phyloP scores from a whole-genome alignment of 2,888 invertebrate genomes.

The Hololepta plana region DNA sequence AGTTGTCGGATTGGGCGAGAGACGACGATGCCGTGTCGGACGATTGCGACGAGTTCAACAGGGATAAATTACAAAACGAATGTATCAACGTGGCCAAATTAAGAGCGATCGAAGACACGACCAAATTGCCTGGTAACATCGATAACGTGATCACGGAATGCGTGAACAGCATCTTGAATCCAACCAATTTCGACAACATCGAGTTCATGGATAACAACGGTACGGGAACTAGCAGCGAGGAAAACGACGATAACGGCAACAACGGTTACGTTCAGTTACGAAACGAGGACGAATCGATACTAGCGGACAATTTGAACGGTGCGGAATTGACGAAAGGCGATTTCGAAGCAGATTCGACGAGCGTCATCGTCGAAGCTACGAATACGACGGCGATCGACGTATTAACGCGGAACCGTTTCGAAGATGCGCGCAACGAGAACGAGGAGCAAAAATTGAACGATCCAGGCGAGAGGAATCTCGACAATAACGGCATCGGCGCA shows the following conservation, averaged over 20 bases:
- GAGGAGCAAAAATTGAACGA: too few species aligned
- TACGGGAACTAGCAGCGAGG: slow-evolving; percentile 52
- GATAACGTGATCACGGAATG: slow-evolving; percentile 17
- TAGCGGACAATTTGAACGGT: too few species aligned
- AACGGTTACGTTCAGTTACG: slow-evolving; percentile 51
- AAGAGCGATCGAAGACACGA: slow-evolving; percentile 18
- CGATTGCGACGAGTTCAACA: slow-evolving; percentile 49
- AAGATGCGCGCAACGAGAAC: too few species aligned
- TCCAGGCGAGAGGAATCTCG: too few species aligned
- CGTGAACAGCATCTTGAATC: slow-evolving; percentile 17
- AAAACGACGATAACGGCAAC: slow-evolving; percentile 40
- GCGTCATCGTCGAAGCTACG: too few species aligned
- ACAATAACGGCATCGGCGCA: too few species aligned
- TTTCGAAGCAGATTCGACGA: too few species aligned
- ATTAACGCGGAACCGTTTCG: too few species aligned
- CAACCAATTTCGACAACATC: slow-evolving; percentile 59
- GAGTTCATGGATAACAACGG: slow-evolving; percentile 80
- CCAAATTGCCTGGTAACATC: slow-evolving; percentile 19
- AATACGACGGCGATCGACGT: too few species aligned
- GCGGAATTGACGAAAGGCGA: too few species aligned
- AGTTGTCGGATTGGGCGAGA: slow-evolving; percentile 77
- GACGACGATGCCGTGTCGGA: slow-evolving; percentile 67
- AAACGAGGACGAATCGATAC: slow-evolving; percentile 30
- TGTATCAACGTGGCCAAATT: slow-evolving; percentile 19
- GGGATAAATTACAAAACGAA: slow-evolving; percentile 16